Evolutionary conservation across 2,888 invertebrate genomes (phyloP), one percentile per base, ranked within the genome.

Genomic region (Strigamia maritima): DNA sequence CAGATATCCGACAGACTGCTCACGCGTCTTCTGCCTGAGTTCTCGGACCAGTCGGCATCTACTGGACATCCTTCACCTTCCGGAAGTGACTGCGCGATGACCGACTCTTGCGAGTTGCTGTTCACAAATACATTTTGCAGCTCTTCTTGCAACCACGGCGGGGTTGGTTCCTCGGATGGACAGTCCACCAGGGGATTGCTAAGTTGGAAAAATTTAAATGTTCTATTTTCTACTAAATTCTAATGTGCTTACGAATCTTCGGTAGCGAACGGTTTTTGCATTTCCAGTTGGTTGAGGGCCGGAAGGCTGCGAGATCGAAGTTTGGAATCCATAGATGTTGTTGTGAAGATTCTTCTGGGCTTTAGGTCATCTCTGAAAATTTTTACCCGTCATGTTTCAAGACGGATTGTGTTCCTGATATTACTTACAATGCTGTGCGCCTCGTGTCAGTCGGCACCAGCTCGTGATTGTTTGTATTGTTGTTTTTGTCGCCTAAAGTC

Each of bases 1-100:
- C 70, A 70, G 70, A 70, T 70, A 28, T 70, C 70, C 70, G 70
- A 70, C 28, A 70, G 16, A 70, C 70, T 70, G 70, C 70, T 70
- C 70, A 70, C 70, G 7, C 70, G 70, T 70, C 70, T 24, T 28
- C 70, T 24, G 70, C 26, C n/a, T 54, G 54, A 19, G 22, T n/a
- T 54, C n/a, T 54, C 54, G 24, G 70, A 14, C 70, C 70, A 28
- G 8, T 24, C 24, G 0, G 14, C 14, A 26, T 70, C 70, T 35
- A 35, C 35, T 2, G 26, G 12, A 28, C 26, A 26, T 24, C 26
- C 70, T 70, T 70, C 70, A n/a, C 70, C 70, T 70, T 70, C 70
- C 28, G 70, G 70, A n/a, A 70, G n/a, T 14, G 70, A 70, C 7
- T 26, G 70, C 70, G 70, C 70, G 28, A 28, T 16, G 28, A 70